Conservation (phyloP, 2,888 invertebrate genomes). For the Melangyna quadrimaculata region DNA sequence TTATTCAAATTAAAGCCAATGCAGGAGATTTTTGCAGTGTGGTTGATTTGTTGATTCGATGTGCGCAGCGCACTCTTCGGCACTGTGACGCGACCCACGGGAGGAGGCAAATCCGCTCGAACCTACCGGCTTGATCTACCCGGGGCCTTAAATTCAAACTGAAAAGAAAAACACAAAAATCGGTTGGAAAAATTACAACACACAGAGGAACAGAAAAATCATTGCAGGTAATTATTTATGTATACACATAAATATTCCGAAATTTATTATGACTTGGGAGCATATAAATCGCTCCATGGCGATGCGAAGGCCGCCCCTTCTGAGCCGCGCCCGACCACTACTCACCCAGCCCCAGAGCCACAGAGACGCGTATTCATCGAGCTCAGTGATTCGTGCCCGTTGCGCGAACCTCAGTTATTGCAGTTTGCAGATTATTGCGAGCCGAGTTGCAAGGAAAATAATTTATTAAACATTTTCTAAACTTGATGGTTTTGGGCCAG, state of each 20-base stretch:
- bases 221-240: conserved; percentile 70
- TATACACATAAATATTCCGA: conserved; percentile 69
- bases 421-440: conserved; percentile 58
- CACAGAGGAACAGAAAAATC: conserved; percentile 56
- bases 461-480: conserved; percentile 70
- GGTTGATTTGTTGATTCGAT: conserved; percentile 68
- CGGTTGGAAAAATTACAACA: conserved; percentile 52
- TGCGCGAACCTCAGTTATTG: conserved; percentile 45
- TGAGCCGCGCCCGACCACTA: neutral
- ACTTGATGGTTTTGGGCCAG: conserved; percentile 64
- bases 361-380: conserved; percentile 20
- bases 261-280: conserved; percentile 70
- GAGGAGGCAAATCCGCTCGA: neutral
- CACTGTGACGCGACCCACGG: neutral
- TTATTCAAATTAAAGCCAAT: conserved; percentile 70
- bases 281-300: conserved; percentile 62
- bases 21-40: conserved; percentile 61
- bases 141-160: neutral
- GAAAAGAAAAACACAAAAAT: conserved; percentile 36
- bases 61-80: conserved; percentile 53
- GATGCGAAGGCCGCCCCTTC: conserved; percentile 16
- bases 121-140: conserved; percentile 2
- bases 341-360: neutral
- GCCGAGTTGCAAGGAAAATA: conserved; percentile 60
- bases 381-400: conserved; percentile 7